Conservation (phyloP, 2,797 vertebrate genomes). For the Sphaeramia orbicularis region DNA sequence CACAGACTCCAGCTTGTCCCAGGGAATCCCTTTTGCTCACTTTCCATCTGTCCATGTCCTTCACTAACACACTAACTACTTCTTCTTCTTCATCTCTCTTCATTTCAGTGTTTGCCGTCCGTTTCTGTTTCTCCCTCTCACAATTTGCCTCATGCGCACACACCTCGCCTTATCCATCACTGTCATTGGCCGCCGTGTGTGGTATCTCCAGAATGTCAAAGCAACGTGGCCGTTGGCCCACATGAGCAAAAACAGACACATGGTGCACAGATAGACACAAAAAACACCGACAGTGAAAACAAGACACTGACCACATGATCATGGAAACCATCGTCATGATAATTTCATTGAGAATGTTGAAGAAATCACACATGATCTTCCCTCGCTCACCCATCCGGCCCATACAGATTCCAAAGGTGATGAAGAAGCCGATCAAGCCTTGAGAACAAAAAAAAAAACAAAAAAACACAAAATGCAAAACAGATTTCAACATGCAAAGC, state of each 20-base stretch:
- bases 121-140: constrained; percentile 34
- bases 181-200: constrained; percentile 49
- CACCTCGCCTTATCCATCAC: constrained; percentile 54
- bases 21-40: constrained; percentile 58
- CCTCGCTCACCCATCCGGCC: constrained; percentile 89
- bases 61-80: constrained; percentile 52
- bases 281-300: not conserved
- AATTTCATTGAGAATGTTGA: constrained; percentile 91
- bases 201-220: constrained; percentile 59
- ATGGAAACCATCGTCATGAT: constrained; percentile 91
- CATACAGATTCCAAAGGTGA: constrained; percentile 90
- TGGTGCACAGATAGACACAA: not conserved
- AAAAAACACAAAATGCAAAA: not conserved
- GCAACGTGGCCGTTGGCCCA: constrained; percentile 36
- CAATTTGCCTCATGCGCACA: constrained; percentile 39
- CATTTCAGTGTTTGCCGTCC: not conserved
- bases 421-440: constrained; percentile 92
- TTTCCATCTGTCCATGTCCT: constrained; percentile 72
- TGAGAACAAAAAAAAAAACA: constrained; percentile 22
- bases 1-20: constrained; percentile 63
- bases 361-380: constrained; percentile 89
- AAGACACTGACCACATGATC: constrained; percentile 89
- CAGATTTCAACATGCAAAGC: not conserved
- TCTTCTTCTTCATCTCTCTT: constrained; percentile 31
- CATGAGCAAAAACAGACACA: constrained; percentile 55